phyloP scores from a whole-genome alignment of 2,113 vertebrate genomes.

The Burhinus oedicnemus region DNA sequence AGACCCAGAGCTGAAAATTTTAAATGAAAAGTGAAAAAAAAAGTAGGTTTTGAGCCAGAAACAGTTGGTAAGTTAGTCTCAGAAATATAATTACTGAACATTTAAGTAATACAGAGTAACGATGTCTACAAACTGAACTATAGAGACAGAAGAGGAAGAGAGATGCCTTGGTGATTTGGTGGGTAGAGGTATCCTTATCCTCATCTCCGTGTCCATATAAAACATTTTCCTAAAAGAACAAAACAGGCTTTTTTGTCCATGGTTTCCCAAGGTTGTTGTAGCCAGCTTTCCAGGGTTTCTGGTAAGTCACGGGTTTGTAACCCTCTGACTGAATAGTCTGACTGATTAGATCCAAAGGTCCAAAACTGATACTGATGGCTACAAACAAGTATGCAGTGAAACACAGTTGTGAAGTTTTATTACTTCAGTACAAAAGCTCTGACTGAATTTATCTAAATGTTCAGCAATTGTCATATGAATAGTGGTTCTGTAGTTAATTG shows the following conservation, averaged over 20 bases:
- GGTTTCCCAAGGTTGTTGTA: background rate
- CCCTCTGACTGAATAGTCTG: background rate
- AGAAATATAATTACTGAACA: background rate
- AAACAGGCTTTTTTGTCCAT: rapidly evolving
- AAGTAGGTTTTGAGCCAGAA: background rate
- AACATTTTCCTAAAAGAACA: background rate
- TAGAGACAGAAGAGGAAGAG: background rate
- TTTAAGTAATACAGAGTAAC: background rate
- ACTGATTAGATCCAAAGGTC: background rate
- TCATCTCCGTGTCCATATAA: background rate
- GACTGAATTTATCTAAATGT: background rate
- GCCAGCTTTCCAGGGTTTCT: background rate
- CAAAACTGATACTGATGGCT: background rate
- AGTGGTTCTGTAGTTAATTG: background rate
- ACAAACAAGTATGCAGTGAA: background rate
- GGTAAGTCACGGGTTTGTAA: background rate
- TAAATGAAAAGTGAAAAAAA: background rate
- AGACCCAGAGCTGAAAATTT: background rate
- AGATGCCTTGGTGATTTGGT: background rate
- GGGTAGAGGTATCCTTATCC: background rate
- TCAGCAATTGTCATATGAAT: background rate
- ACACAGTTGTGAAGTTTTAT: background rate
- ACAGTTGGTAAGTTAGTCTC: background rate
- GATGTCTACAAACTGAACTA: background rate
- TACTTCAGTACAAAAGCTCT: background rate